phyloP scores from a whole-genome alignment of 2,113 vertebrate species.

The Cathartes aura region DNA sequence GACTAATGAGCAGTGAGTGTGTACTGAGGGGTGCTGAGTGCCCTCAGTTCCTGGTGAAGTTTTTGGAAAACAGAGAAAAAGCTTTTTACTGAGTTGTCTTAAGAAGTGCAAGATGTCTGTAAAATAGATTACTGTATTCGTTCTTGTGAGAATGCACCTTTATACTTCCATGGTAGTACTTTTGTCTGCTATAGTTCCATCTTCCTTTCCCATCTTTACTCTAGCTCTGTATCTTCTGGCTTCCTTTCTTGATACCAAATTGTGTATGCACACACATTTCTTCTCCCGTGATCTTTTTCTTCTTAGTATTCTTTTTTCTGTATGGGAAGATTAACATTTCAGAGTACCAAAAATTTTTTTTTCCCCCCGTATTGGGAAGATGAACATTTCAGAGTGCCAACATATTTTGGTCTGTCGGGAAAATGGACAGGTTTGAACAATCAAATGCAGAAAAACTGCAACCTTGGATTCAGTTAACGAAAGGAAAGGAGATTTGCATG shows the following conservation, averaged over 20 bases:
- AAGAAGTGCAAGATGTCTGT: not conserved
- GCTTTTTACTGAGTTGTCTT: not conserved
- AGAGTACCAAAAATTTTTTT: not conserved
- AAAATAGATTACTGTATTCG: not conserved
- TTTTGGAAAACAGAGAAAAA: not conserved
- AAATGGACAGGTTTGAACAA: not conserved
- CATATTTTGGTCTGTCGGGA: fast-evolving
- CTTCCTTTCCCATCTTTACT: not conserved
- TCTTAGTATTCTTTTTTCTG: not conserved
- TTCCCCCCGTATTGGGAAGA: not conserved
- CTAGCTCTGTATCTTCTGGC: not conserved
- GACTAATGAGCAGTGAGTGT: not conserved
- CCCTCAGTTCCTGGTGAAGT: not conserved
- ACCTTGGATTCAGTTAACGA: not conserved
- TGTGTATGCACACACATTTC: not conserved
- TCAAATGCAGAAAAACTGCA: not conserved
- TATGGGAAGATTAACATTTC: not conserved
- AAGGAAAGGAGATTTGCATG: not conserved
- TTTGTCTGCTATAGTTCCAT: not conserved
- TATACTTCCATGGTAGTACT: not conserved
- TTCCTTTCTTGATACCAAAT: not conserved
- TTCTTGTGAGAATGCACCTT: not conserved
- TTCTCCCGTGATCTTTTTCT: not conserved
- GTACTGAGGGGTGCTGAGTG: not conserved
- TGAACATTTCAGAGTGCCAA: not conserved